These are phyloP conservation scores for Bubo bubo DNA, from an alignment of 2,113 vertebrate species.

Conservation along the genomic window DNA sequence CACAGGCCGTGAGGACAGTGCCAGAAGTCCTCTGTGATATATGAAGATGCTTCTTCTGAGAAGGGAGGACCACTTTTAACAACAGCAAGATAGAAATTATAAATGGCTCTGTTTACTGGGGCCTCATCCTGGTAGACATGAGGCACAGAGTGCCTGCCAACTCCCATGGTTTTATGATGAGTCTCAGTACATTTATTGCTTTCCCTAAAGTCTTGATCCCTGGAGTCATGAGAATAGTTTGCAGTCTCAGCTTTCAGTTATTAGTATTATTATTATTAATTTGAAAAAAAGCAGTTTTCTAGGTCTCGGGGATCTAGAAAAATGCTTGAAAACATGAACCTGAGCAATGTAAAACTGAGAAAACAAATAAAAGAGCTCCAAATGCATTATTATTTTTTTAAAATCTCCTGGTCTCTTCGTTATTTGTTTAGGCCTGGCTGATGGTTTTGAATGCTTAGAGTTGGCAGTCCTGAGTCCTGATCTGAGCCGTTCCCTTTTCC, in stretches of 20 bases:
- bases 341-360: background rate
- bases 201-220: background rate
- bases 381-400: background rate
- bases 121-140: background rate
- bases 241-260: background rate
- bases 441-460: background rate
- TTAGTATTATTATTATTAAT: background rate
- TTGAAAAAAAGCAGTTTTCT: background rate
- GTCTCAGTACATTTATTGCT: background rate
- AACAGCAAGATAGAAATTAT: background rate
- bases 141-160: background rate
- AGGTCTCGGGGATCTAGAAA: background rate
- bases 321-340: background rate
- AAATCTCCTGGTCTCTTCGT: background rate
- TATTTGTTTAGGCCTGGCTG: background rate
- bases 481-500: background rate
- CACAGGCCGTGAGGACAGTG: background rate
- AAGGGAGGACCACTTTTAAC: background rate
- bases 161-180: background rate
- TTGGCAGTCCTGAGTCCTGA: background rate
- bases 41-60: background rate
- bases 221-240: background rate
- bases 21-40: background rate
- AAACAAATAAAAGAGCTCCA: background rate
- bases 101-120: background rate